Evolutionary conservation across 1,140 invertebrate genomes (phyloP).

Genomic region (Leptinotarsa lineolata): DNA sequence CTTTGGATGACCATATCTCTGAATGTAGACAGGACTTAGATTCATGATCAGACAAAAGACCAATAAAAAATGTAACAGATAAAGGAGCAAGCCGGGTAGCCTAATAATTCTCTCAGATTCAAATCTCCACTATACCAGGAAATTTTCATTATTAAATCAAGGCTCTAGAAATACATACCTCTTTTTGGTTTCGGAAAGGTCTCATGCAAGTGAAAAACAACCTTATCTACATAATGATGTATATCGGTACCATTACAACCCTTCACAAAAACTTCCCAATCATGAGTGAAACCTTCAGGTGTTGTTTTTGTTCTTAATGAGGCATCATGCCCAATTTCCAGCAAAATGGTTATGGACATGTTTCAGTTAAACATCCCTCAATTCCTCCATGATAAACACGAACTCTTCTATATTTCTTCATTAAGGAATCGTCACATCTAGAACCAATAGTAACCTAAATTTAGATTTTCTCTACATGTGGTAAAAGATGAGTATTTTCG

Average conservation of each 20-base stretch:
- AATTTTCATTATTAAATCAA: background rate
- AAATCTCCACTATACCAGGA: too few relatives aligned
- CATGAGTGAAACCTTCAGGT: conserved; percentile 90
- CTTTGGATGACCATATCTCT: too few relatives aligned
- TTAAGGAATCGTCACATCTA: conserved; percentile 27
- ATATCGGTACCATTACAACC: conserved; percentile 85
- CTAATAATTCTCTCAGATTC: too few relatives aligned
- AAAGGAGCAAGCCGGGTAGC: too few relatives aligned
- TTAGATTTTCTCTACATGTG: conserved; percentile 39
- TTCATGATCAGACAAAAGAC: too few relatives aligned
- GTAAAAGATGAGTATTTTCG: conserved; percentile 1
- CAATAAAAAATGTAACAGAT: too few relatives aligned
- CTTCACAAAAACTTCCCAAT: conserved; percentile 95
- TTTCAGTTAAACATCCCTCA: conserved; percentile 36
- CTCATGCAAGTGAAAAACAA: conserved; percentile 90
- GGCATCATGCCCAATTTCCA: conserved; percentile 91
- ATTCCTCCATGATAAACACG: conserved; percentile 34
- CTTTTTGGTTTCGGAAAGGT: conserved; percentile 90
- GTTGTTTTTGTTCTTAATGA: conserved; percentile 77
- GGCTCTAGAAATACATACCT: conserved; percentile 61
- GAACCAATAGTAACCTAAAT: conserved; percentile 38
- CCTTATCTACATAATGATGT: conserved; percentile 91
- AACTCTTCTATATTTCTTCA: conserved; percentile 27
- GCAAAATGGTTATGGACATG: conserved; percentile 79
- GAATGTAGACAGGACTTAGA: too few relatives aligned